These are phyloP conservation scores for Uromys caudimaculatus DNA, from an alignment of 2,797 vertebrate species.

Conservation along the genomic window DNA sequence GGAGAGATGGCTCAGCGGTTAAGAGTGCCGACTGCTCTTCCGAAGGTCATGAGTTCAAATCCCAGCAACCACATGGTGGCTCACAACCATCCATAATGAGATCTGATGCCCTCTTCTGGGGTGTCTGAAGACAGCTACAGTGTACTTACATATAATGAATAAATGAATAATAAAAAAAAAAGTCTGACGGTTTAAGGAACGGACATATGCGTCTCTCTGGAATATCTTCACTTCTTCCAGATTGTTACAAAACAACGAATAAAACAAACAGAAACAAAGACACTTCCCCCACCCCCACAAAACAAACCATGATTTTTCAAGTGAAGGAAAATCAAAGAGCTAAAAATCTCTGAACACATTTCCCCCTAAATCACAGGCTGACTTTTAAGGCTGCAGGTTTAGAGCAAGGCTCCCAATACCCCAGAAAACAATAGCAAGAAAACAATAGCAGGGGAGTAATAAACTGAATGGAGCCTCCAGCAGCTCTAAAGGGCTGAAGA, in stretches of 20 bases:
- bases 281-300: too few species aligned
- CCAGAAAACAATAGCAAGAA: neutral
- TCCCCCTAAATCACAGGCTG: neutral
- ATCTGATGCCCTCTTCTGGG: too few species aligned
- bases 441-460: neutral
- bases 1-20: too few species aligned
- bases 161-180: too few species aligned
- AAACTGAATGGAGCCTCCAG: neutral
- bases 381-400: neutral
- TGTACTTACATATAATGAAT: too few species aligned
- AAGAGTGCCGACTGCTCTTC: too few species aligned
- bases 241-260: neutral
- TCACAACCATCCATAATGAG: too few species aligned
- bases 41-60: too few species aligned
- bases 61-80: too few species aligned
- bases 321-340: slow-evolving; percentile 23
- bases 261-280: neutral
- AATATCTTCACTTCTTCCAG: neutral
- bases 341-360: slow-evolving; percentile 24
- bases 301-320: neutral
- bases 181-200: neutral
- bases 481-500: neutral
- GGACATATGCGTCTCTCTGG: neutral
- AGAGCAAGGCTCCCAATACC: neutral
- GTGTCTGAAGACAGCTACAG: too few species aligned